Conservation (phyloP, 1,140 invertebrate species). For the Saccostrea glomerata region DNA sequence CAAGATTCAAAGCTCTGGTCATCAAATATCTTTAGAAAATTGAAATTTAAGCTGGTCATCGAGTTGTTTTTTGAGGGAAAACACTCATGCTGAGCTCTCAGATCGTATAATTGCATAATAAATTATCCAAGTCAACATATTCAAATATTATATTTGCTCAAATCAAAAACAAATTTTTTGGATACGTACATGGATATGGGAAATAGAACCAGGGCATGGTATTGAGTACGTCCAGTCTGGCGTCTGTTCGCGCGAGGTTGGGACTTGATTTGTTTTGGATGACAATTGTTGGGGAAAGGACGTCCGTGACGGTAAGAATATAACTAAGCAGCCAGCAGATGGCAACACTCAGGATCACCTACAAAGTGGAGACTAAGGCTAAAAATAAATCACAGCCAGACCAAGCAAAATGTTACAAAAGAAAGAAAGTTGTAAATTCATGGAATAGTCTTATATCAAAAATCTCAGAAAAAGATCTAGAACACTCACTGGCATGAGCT, state of each 20-base stretch:
- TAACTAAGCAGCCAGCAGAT: conserved; percentile 89
- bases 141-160: no score
- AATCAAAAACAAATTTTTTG: no score
- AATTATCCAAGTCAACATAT: no score
- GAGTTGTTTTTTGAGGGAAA: no score
- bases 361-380: background rate
- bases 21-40: no score
- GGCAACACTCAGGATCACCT: conserved; percentile 89
- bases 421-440: background rate
- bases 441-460: background rate
- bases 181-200: conserved; percentile 87
- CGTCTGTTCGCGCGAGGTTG: conserved; percentile 87
- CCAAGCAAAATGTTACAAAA: no score
- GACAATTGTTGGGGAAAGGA: conserved; percentile 79
- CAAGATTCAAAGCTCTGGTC: no score
- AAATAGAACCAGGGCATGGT: conserved; percentile 90
- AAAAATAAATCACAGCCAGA: no score
- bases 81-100: no score
- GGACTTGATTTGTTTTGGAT: conserved; percentile 73
- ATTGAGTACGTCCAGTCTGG: conserved; percentile 86
- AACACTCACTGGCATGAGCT: conserved; percentile 61
- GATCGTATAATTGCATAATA: no score
- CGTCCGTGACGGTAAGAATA: conserved; percentile 85
- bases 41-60: no score
- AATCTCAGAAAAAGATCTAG: background rate